Conservation (phyloP, 92 coral and sea anemone genomes). For the Metridium senile region DNA sequence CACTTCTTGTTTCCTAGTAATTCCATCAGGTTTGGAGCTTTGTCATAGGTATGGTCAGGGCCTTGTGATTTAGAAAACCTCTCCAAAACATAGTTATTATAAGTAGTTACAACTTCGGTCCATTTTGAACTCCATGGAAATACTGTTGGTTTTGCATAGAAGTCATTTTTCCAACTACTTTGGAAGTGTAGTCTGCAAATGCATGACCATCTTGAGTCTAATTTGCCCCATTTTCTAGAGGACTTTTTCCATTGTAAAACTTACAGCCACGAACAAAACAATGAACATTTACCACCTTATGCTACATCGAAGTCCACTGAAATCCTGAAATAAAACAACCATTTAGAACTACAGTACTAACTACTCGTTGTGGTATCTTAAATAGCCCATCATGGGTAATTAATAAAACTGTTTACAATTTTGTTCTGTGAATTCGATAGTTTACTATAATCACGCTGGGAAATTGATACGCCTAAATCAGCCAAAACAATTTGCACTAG, state of each 20-base stretch:
- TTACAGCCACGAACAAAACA: neutral
- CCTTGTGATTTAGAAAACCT: neutral
- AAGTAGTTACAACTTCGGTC: neutral
- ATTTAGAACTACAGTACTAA: no score
- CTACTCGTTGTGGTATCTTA: no score
- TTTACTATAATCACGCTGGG: no score
- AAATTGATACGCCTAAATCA: no score
- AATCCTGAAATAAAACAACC: neutral
- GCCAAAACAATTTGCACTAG: no score
- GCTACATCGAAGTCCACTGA: no score
- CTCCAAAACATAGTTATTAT: neutral
- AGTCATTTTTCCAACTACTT: neutral
- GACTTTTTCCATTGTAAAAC: neutral
- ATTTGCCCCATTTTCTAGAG: neutral
- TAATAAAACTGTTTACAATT: neutral
- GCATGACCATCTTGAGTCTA: neutral
- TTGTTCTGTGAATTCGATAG: no score
- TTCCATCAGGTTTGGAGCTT: constrained; percentile 10
- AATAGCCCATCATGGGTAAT: no score
- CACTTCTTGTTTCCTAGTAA: neutral
- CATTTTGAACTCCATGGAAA: neutral
- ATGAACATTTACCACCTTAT: no score
- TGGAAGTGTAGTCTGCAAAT: neutral
- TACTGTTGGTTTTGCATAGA: neutral
- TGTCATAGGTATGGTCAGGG: constrained; percentile 3